These are phyloP conservation scores for Platichthys flesus DNA, from an alignment of 2,113 vertebrate species.

Conservation along the genomic window DNA sequence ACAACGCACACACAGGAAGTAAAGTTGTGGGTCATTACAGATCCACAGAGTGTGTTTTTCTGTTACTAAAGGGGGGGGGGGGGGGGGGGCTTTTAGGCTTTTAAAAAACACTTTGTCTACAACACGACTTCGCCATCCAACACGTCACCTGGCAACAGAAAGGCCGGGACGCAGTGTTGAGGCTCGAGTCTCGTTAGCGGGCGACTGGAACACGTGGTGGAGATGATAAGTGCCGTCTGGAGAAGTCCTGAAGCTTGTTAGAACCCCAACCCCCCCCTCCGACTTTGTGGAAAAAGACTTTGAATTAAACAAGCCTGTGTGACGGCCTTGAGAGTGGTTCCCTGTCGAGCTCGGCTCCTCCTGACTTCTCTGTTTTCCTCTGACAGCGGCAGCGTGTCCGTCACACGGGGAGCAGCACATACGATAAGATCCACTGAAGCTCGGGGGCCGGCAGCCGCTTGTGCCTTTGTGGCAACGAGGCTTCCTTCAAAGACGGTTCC, in stretches of 20 bases:
- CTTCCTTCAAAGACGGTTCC: constrained; percentile 45
- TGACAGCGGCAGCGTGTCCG: constrained; percentile 24
- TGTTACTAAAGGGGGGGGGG: no score
- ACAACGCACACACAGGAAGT: no score
- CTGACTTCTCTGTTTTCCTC: constrained; percentile 31
- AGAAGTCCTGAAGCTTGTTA: constrained; percentile 50
- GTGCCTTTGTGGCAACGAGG: constrained; percentile 33
- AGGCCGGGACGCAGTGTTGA: no score
- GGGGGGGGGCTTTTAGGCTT: background rate
- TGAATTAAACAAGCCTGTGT: constrained; percentile 59
- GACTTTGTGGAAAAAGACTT: constrained; percentile 41
- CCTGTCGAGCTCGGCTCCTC: constrained; percentile 29
- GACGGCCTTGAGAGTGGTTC: constrained; percentile 35
- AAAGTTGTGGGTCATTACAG: no score
- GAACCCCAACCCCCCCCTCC: background rate
- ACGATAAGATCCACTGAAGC: constrained; percentile 12
- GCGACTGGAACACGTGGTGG: background rate
- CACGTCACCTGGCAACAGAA: no score
- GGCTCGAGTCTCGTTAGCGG: constrained; percentile 40
- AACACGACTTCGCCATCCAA: constrained; percentile 1
- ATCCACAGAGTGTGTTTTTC: no score
- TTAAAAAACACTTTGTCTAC: constrained; percentile 17
- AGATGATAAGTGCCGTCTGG: constrained; percentile 40
- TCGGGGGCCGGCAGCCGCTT: constrained; percentile 32
- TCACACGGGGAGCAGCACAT: constrained; percentile 33